Percentiles rank a stretch among this genome's conserved stretches.
Evolutionary conservation across 2,797 vertebrate species (phyloP).

Genomic region (Pseudochaenichthys georgianus): DNA sequence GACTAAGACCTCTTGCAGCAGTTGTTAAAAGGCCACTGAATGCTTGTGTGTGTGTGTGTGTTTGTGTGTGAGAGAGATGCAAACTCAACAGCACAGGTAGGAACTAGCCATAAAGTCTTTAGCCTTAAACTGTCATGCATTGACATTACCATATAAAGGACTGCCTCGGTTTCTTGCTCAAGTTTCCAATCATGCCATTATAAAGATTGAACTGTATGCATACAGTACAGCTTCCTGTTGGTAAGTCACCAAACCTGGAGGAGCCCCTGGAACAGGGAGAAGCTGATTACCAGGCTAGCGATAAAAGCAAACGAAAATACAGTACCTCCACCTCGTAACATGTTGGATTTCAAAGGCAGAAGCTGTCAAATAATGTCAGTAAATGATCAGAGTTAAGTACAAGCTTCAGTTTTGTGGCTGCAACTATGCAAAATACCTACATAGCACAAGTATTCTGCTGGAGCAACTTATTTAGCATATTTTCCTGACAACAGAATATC

Average conservation of each 20-base stretch:
- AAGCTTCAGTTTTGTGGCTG: conserved; percentile 45
- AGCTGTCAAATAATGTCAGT: conserved; percentile 58
- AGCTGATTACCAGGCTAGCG: conserved; percentile 29
- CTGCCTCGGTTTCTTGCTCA: conserved; percentile 53
- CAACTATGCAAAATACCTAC: conserved; percentile 46
- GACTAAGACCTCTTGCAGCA: conserved; percentile 80
- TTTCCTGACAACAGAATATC: conserved; percentile 48
- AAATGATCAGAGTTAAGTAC: conserved; percentile 46
- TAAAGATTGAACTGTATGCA: conserved; percentile 58
- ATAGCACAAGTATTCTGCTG: conserved; percentile 44
- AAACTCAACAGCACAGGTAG: conserved; percentile 68
- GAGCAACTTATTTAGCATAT: conserved; percentile 21
- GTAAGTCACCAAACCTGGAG: conserved; percentile 35
- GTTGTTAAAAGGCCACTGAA: conserved; percentile 83
- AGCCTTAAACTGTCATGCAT: conserved; percentile 70
- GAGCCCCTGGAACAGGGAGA: conserved; percentile 24
- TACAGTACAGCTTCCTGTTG: conserved; percentile 55
- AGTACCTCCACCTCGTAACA: conserved; percentile 69
- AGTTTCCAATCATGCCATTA: conserved; percentile 64
- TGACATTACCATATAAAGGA: conserved; percentile 58
- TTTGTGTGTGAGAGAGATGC: conserved; percentile 53
- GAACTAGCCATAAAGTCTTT: conserved; percentile 52
- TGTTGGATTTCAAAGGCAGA: conserved; percentile 74
- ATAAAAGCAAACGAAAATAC: conserved; percentile 37
- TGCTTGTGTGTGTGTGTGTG: conserved; percentile 56